A percentile compares a stretch with the other conserved stretches of the same genome.
Conservation (phyloP, 2,113 vertebrate species). For the Chloropsis hardwickii region DNA sequence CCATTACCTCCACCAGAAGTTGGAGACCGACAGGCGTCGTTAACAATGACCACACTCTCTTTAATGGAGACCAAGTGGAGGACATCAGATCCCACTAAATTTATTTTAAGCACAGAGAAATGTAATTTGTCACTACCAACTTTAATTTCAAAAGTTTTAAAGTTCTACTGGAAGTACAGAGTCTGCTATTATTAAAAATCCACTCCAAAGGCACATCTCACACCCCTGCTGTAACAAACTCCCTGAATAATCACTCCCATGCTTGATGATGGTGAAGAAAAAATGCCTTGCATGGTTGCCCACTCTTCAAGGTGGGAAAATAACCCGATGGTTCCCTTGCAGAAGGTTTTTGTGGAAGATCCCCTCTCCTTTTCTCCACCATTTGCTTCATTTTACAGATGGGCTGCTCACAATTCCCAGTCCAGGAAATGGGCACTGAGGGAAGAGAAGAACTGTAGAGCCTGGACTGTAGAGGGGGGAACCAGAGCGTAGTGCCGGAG, state of each 20-base stretch:
- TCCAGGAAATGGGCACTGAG: rapidly evolving
- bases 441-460: background rate
- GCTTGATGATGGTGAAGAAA: background rate
- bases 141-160: background rate
- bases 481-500: background rate
- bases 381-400: background rate
- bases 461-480: background rate
- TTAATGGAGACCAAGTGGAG: background rate
- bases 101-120: background rate
- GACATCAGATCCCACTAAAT: background rate
- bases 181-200: background rate
- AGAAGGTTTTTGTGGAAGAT: background rate
- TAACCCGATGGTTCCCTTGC: background rate
- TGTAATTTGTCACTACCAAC: background rate
- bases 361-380: background rate
- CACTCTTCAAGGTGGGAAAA: background rate
- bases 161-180: background rate
- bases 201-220: background rate
- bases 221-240: background rate
- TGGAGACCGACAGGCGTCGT: background rate
- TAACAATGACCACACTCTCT: background rate
- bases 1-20: background rate
- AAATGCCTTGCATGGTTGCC: background rate
- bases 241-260: background rate
- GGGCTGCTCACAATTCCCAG: background rate